Percentiles rank a stretch among this genome's conserved stretches.
These are phyloP conservation scores for Beroe forskalii DNA, from an alignment of 37 sponge, comb jelly and placozoan species.

Conservation along the genomic window DNA sequence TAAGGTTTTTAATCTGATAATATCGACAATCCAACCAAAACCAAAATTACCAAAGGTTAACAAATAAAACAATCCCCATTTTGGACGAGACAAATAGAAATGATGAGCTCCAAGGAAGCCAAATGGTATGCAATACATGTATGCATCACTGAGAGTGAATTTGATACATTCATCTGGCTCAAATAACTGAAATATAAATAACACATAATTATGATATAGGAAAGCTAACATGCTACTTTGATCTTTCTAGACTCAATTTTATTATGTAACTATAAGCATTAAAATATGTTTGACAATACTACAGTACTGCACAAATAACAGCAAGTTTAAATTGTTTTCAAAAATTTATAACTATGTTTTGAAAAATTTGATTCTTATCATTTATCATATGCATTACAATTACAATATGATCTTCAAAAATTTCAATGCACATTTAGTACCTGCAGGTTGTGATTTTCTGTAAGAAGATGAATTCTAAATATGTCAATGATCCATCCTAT, in stretches of 20 bases:
- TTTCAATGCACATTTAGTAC: too few relatives aligned
- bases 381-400: too few relatives aligned
- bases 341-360: too few relatives aligned
- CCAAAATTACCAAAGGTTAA: conserved; percentile 32
- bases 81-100: conserved; percentile 39
- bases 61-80: conserved; percentile 12
- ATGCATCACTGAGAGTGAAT: conserved; percentile 9
- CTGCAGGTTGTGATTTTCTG: conserved; percentile 18
- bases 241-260: too few relatives aligned
- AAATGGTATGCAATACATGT: conserved; percentile 27
- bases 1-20: background rate
- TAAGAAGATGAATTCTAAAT: conserved; percentile 9
- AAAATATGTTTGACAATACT: too few relatives aligned
- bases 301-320: too few relatives aligned
- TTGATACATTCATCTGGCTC: background rate
- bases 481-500: conserved; percentile 14
- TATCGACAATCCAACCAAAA: background rate
- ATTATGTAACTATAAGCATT: too few relatives aligned
- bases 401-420: too few relatives aligned
- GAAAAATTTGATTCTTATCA: too few relatives aligned
- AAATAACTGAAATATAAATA: background rate
- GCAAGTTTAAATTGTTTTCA: too few relatives aligned
- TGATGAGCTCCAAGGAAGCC: conserved; percentile 37
- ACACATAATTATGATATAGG: background rate
- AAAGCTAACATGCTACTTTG: background rate